A percentile compares a stretch with the other conserved stretches of the same genome.
Evolutionary conservation across 2,797 vertebrate species (phyloP).

Genomic region (Paedocypris micromegethes): DNA sequence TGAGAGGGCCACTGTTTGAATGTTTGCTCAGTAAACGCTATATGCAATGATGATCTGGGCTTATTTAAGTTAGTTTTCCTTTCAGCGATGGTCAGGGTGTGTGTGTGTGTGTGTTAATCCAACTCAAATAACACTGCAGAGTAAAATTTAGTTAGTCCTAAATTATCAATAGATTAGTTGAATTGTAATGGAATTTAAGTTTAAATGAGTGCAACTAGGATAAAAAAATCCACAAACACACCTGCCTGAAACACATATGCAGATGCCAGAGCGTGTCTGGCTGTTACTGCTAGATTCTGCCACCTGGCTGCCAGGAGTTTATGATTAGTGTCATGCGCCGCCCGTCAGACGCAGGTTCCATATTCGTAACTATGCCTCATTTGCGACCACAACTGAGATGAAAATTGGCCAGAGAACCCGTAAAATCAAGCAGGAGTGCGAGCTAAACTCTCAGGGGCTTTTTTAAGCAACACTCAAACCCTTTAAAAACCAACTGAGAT

Average conservation of each 20-base stretch:
- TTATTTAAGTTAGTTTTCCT: slow-evolving; percentile 51
- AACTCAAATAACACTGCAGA: too few relatives aligned
- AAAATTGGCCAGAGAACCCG: slow-evolving; percentile 1
- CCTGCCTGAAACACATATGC: neutral
- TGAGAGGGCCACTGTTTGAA: slow-evolving; percentile 25
- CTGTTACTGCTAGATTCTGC: slow-evolving; percentile 11
- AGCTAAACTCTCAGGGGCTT: slow-evolving; percentile 2
- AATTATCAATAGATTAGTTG: too few relatives aligned
- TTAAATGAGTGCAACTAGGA: too few relatives aligned
- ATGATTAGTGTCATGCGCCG: slow-evolving; percentile 19
- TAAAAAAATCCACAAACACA: neutral
- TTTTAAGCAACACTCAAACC: slow-evolving; percentile 23
- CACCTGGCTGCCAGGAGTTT: slow-evolving; percentile 9
- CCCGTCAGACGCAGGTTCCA: slow-evolving; percentile 8
- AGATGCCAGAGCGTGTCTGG: neutral
- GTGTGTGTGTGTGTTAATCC: slow-evolving; percentile 39
- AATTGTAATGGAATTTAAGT: too few relatives aligned
- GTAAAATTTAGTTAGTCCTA: too few relatives aligned
- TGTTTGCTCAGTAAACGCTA: slow-evolving; percentile 11
- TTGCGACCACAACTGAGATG: slow-evolving; percentile 24
- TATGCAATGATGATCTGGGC: slow-evolving; percentile 36
- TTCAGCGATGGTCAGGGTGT: slow-evolving; percentile 39
- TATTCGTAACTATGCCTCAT: slow-evolving; percentile 8
- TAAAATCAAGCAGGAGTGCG: neutral
- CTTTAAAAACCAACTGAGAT: neutral